Base-by-base conservation (phyloP, 1,140 invertebrate species). In the Lycorma delicatula region DNA sequence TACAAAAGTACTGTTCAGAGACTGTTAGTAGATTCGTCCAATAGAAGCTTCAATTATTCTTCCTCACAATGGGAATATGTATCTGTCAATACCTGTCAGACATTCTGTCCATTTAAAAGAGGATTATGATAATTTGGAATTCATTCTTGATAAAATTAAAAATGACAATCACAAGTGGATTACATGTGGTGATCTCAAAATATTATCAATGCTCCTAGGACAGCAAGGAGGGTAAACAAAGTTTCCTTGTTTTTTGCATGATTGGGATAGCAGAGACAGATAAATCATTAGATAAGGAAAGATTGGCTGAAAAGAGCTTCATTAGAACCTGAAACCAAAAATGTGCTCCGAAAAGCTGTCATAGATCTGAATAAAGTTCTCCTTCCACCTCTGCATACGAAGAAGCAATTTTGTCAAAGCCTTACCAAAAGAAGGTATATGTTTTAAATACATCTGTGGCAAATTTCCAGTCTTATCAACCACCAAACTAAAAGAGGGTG, bases 201-300 rank as follows among this genome's bases (percentile, higher is more conserved):
- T 41, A 41, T 13, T 41, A 41, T 16, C n/a, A 11, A 65, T 73
- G 58, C 56, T 72, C 22, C 60, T 70, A 34, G 71, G 73, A 52
- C 54, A 71, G 23, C 72, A 75, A 63, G 54, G 62, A 25, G 71
- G 72, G 12, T 76, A 66, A 61, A 76, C 69, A 41, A 76, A 77
- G 56, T 71, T 66, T 59, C 60, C 62, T 1, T 75, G 71, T 61
- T 71, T 66, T 56, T 53, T 76, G 16, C 75, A 72, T 56, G 59
- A 71, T 46, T 76, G 73, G 71, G 65, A 75, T 57, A 76, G 71
- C 54, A 67, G 73, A 54, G 66, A 56, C 27, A 62, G 60, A 54
- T 7, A 55, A 26, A 61, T 23, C 71, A 74, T 59, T 74, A 69
- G 59, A 59, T 49, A 20, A 64, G 67, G 49, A 57, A 64, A 36